Base-by-base conservation (phyloP, 1,140 invertebrate species). In the Scaptomyza pallida region DNA sequence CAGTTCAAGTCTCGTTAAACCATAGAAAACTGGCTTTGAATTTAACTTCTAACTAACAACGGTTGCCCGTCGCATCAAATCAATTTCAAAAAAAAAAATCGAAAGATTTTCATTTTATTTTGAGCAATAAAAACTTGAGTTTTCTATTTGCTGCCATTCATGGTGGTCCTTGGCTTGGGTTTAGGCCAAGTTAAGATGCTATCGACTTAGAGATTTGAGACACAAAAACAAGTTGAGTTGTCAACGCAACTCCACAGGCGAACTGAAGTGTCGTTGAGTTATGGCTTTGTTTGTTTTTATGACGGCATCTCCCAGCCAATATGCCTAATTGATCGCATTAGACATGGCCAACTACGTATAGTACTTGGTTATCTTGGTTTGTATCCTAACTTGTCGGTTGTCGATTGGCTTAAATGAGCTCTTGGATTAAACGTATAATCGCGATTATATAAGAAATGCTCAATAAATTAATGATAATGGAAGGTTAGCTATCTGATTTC, bases 201-300 rank as follows among this genome's bases (percentile, higher is more conserved):
- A 86, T 86, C 81, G 44, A 37, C 55, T 47, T n/a, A n/a, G 10
- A 77, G 82, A 88, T 86, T 78, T 73, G 82, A 61, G 23, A 60
- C 70, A 70, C n/a, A n/a, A n/a, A n/a, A 86, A 86, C 81, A 86
- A 86, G 81, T 86, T 86, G 82, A 88, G 82, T 86, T 86, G 81
- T 86, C 81, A 86, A 86, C 82, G 81, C 81, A 81, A 67, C 81
- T 64, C 81, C 69, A 54, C 77, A 54, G 73, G 81, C 26, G 59
- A 52, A 64, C 41, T 67, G 75, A 86, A 86, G 81, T 81, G 77
- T 81, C 59, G 63, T 69, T 86, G 82, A 86, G 71, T 86, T 86
- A 86, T 88, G 81, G 79, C 63, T 44, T 6, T 30, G 47, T 35
- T 54, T 54, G 40, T 17, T 43, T 71, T 79, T 79, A 57, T 15